phyloP scores from a whole-genome alignment of 2,888 invertebrate species.

The Cheiracanthium punctorium region DNA sequence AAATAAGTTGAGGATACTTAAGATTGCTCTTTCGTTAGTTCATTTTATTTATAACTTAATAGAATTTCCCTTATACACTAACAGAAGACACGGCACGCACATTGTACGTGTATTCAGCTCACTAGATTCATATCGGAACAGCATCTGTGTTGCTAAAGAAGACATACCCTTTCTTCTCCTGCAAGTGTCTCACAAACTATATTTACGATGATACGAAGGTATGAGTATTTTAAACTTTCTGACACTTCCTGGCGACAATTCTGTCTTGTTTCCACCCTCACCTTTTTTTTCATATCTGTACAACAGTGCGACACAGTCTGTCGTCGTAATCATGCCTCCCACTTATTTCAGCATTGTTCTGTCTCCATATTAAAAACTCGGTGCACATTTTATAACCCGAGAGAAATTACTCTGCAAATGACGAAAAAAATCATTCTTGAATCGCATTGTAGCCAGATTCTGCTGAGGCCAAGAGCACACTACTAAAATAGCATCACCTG shows the following conservation, averaged over 20 bases:
- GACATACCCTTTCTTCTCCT: no score
- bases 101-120: no score
- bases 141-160: no score
- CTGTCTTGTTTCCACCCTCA: not conserved
- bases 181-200: no score
- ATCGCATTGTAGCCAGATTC: slow-evolving; percentile 38
- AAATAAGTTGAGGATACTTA: no score
- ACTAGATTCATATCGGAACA: no score
- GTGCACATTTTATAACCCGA: slow-evolving; percentile 39
- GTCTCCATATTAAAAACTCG: slow-evolving; percentile 33
- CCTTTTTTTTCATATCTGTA: no score
- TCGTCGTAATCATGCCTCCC: not conserved
- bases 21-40: no score
- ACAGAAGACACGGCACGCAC: no score
- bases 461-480: slow-evolving; percentile 48
- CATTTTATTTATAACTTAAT: no score
- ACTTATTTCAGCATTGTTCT: slow-evolving; percentile 23
- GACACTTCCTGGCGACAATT: not conserved
- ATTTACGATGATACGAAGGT: no score
- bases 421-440: slow-evolving; percentile 33
- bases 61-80: no score
- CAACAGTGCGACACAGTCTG: not conserved
- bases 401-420: slow-evolving; percentile 11
- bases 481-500: slow-evolving; percentile 65
- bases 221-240: not conserved